Conservation (phyloP, 2,888 invertebrate genomes). For the Rambutsinella grinnellia region DNA sequence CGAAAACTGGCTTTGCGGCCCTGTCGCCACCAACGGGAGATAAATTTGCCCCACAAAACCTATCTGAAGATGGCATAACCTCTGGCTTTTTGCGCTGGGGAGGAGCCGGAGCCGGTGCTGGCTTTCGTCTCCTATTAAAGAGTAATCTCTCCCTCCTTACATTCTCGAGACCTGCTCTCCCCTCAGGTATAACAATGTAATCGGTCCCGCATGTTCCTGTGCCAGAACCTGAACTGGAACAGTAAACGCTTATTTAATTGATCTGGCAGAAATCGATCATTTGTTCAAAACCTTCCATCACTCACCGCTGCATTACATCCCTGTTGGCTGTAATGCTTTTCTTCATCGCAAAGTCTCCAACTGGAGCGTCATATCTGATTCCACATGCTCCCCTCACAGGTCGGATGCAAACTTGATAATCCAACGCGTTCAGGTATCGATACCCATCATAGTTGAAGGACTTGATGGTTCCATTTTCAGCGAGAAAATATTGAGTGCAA, state of each 20-base stretch:
- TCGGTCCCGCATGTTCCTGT: conserved; percentile 57
- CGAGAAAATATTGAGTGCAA: conserved; percentile 67
- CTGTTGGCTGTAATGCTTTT: conserved; percentile 53
- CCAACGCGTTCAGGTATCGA: conserved; percentile 65
- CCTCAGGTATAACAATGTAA: conserved; percentile 63
- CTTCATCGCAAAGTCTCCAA: conserved; percentile 62
- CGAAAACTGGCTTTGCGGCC: conserved; percentile 52
- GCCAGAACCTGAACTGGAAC: conserved; percentile 60
- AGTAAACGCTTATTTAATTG: no score
- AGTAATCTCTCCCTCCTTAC: conserved; percentile 50
- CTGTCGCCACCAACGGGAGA: conserved; percentile 59
- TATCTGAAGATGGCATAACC: conserved; percentile 50
- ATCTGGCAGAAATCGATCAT: no score
- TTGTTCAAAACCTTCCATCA: no score
- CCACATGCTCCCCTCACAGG: conserved; percentile 64
- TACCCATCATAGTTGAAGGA: conserved; percentile 67
- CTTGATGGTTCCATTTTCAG: conserved; percentile 65
- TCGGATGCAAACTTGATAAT: conserved; percentile 67
- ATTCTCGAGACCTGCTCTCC: conserved; percentile 30
- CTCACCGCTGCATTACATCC: conserved; percentile 61
- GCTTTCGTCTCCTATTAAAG: conserved; percentile 53
- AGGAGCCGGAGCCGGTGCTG: conserved; percentile 24
- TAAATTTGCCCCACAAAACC: conserved; percentile 64
- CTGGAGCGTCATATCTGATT: conserved; percentile 59
- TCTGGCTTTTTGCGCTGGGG: conserved; percentile 35